Evolutionary conservation across 1,140 invertebrate genomes (phyloP).

Genomic region (Globodera rostochiensis): DNA sequence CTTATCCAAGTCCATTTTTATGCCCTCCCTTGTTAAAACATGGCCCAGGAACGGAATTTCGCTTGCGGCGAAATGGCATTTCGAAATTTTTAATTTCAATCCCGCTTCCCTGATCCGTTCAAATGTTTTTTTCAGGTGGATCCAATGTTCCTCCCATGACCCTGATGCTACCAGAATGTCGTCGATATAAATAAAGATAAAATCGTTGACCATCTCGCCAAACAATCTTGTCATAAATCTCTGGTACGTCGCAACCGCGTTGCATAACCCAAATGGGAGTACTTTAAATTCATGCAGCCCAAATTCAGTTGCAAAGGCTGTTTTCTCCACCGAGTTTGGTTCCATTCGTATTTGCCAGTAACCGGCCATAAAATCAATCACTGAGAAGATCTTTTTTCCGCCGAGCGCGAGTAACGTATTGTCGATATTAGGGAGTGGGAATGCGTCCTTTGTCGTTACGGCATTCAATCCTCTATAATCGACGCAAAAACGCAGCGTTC

Average conservation of each 20-base stretch:
- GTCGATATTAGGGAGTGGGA: conserved; percentile 70
- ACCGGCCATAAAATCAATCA: conserved; percentile 60
- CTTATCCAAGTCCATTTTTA: conserved; percentile 66
- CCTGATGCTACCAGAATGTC: conserved; percentile 39
- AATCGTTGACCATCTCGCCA: conserved; percentile 43
- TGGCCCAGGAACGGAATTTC: conserved; percentile 66
- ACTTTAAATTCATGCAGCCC: conserved; percentile 66
- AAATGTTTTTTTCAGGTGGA: conserved; percentile 49
- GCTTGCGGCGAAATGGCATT: conserved; percentile 48
- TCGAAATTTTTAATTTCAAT: conserved; percentile 53
- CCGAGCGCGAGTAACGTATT: conserved; percentile 65
- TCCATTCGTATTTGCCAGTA: conserved; percentile 49
- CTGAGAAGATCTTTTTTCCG: conserved; percentile 57
- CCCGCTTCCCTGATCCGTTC: conserved; percentile 37
- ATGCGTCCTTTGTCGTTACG: conserved; percentile 67
- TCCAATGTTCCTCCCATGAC: conserved; percentile 31
- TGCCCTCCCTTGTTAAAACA: conserved; percentile 59
- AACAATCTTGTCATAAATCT: conserved; percentile 68
- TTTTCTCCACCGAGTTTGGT: conserved; percentile 26
- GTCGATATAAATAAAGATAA: conserved; percentile 67
- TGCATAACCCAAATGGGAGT: conserved; percentile 68
- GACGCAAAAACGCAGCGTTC: conserved; percentile 66
- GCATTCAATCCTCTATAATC: conserved; percentile 69
- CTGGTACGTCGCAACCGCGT: conserved; percentile 68
- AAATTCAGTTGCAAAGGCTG: conserved; percentile 45